Conservation (phyloP, 1,140 invertebrate species). For the Zophobas morio region DNA sequence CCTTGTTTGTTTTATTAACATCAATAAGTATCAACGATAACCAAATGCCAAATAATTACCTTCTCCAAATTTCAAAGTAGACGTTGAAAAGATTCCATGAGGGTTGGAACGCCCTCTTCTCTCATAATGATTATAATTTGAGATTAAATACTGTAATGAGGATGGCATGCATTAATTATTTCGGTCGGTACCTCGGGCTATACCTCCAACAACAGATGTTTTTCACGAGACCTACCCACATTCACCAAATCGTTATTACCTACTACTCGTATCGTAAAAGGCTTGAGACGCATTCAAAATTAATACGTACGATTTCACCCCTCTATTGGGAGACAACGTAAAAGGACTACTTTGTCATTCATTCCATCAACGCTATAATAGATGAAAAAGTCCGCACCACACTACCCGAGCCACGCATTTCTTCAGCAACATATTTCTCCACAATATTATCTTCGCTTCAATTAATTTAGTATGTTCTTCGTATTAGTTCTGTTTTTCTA, state of each 20-base stretch:
- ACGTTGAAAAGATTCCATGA: slow-evolving; percentile 32
- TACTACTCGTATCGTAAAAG: background rate
- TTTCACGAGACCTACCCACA: background rate
- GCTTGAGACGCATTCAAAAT: no score
- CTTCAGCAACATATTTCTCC: no score
- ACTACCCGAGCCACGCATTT: no score
- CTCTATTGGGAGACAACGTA: no score
- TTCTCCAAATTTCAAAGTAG: slow-evolving; percentile 19
- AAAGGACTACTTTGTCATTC: no score
- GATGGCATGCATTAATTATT: slow-evolving; percentile 47
- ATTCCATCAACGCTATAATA: no score
- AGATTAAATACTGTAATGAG: slow-evolving; percentile 45
- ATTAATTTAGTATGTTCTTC: background rate
- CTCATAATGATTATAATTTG: slow-evolving; percentile 41
- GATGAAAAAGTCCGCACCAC: no score
- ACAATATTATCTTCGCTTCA: no score
- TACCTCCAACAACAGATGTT: slow-evolving; percentile 13
- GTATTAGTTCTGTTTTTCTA: no score
- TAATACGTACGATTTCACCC: no score
- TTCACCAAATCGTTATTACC: background rate
- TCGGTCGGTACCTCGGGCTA: slow-evolving; percentile 41
- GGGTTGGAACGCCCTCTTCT: slow-evolving; percentile 16
- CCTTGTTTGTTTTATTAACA: slow-evolving; percentile 26
- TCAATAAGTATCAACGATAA: slow-evolving; percentile 2
- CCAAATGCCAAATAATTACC: slow-evolving; percentile 26